Base-by-base conservation (phyloP, 1,140 invertebrate genomes). In the Drosophila pruinosa region DNA sequence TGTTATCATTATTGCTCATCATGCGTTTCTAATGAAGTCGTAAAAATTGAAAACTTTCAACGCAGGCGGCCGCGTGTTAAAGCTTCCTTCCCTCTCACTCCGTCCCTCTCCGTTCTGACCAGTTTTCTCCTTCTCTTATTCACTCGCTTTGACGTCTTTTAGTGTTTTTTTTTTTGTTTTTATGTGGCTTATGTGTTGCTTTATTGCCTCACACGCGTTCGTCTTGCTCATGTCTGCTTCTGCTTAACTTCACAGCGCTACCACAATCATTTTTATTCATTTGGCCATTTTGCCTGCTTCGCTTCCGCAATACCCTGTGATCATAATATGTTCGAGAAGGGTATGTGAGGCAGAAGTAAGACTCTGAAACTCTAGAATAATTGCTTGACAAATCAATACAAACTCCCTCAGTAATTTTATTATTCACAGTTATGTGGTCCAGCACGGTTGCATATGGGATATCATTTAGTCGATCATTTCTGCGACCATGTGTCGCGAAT, bases 21-120 rank as follows among this genome's bases (percentile, higher is more conserved):
- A 83, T 59, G 79, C 79, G 79, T 72, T 83, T 83, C 79, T 82
- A 82, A 82, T 82, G 79, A 82, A 82, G 79, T 82, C 79, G 79
- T 82, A 74, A 75, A 82, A 82, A 82, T 82, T 82, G 75, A 83
- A 82, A 82, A 82, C 79, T 82, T 82, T 83, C 75, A 67, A 75
- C 62, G 79, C 79, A 65, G 78, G 61, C 68, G 71, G 50, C 28
- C 28, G 53, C 45, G 36, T 69, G 17, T 54, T 54, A 39, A 38
- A 52, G 48, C 28, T 58, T 10, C 1, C 5, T n/a, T n/a, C 4
- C 8, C 17, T 19, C 28, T 34, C 17, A 19, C 15, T 34, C 28
- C 14, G 19, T 5, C 26, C 1, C 24, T 39, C 2, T 15, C 52
- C 21, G 3, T 19, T 4, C n/a, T 36, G 15, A 4, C n/a, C 15